Conservation (phyloP, 2,113 vertebrate genomes). For the Prochilodus magdalenae region DNA sequence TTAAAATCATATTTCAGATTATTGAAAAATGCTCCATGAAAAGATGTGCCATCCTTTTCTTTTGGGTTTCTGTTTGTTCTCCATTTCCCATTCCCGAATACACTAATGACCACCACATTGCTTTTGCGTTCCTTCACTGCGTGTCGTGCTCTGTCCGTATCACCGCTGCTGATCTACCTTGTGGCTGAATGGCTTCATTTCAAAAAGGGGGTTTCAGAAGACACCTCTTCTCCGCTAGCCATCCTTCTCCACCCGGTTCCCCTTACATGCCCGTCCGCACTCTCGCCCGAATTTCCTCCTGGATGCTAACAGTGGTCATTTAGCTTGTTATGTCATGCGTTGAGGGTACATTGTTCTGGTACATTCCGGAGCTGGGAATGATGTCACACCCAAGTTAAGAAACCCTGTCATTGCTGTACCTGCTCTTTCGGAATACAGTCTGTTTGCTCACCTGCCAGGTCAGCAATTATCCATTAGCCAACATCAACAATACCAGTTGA, state of each 20-base stretch:
- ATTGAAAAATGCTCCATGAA: conserved; percentile 21
- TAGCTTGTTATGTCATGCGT: too few species aligned
- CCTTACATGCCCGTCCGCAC: conserved; percentile 15
- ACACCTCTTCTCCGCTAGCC: not conserved
- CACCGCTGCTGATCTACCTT: conserved; percentile 45
- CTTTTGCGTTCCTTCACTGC: conserved; percentile 52
- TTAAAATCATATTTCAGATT: conserved; percentile 23
- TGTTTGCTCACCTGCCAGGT: too few species aligned
- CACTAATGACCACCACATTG: not conserved
- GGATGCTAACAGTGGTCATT: too few species aligned
- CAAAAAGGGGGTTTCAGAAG: conserved; percentile 56
- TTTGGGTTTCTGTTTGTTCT: not conserved
- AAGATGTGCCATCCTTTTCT: conserved; percentile 19
- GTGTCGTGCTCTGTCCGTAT: conserved; percentile 60
- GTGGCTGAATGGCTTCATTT: conserved; percentile 49
- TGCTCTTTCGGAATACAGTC: too few species aligned
- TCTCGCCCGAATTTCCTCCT: too few species aligned
- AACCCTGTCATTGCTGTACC: too few species aligned
- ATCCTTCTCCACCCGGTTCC: too few species aligned
- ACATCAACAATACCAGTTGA: too few species aligned
- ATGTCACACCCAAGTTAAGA: too few species aligned
- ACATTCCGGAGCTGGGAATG: too few species aligned
- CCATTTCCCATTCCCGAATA: not conserved
- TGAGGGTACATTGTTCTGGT: too few species aligned
- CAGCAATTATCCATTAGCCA: too few species aligned